A percentile compares a stretch with the other conserved stretches of the same genome.
Conservation (phyloP, 2,113 vertebrate species). For the Gila orcuttii region DNA sequence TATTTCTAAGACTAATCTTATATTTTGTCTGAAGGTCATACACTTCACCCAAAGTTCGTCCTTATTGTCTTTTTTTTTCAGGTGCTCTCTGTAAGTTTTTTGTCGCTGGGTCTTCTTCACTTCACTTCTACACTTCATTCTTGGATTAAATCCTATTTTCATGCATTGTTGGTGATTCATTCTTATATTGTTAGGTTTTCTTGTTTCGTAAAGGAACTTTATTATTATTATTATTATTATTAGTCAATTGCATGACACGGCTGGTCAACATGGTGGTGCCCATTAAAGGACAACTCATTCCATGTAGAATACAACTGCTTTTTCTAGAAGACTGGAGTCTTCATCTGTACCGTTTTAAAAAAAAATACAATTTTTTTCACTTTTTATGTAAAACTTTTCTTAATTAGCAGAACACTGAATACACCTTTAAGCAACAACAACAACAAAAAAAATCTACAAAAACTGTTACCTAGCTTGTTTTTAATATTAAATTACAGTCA, state of each 20-base stretch:
- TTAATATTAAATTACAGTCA: constrained; percentile 2
- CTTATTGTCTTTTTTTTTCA: too few species aligned
- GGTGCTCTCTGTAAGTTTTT: background rate
- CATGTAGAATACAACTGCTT: too few species aligned
- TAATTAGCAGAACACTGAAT: background rate
- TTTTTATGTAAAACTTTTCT: background rate
- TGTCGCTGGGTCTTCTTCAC: background rate
- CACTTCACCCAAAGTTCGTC: background rate
- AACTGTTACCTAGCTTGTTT: background rate
- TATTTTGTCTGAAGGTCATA: background rate
- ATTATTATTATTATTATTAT: background rate
- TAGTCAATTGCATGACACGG: too few species aligned
- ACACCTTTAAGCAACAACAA: background rate
- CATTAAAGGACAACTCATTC: too few species aligned
- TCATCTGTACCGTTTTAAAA: background rate
- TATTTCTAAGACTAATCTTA: background rate
- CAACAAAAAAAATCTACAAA: too few species aligned
- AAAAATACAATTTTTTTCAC: background rate
- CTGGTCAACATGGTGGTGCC: too few species aligned
- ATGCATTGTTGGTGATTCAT: background rate
- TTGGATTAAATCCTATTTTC: background rate
- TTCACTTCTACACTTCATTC: too few species aligned
- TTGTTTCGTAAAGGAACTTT: background rate
- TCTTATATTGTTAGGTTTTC: background rate
- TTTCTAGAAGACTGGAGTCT: background rate